Base-by-base conservation (phyloP, 1,140 invertebrate species). In the Pachypeltis micranthus region DNA sequence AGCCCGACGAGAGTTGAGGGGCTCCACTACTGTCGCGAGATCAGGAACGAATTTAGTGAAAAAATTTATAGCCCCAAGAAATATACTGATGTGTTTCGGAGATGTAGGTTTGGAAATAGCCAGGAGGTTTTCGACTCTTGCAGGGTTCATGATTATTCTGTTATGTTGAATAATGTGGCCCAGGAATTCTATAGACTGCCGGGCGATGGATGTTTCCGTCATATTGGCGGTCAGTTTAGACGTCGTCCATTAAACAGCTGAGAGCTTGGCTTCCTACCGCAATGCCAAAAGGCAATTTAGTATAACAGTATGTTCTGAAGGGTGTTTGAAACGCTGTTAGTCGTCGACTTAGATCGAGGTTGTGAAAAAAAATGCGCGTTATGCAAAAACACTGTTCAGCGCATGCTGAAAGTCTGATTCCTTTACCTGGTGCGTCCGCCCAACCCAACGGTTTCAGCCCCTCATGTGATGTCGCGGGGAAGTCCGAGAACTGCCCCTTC, bases 211-310 rank as follows among this genome's bases (percentile, higher is more conserved):
- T 2, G 39, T 39, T 63, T 67, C 64, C 1, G 47, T 61, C n/a
- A 19, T 3, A n/a, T 67, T 66, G 26, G 69, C 28, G 10, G 68
- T 69, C 1, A 69, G 25, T 1, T 55, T 60, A 16, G 66, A 71
- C 60, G 25, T 63, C 57, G 27, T 72, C 70, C 59, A 75, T 70
- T 4, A 73, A 63, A 27, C 72, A 24, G 57, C 72, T 69, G 62
- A 75, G 74, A 2, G 69, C 71, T 51, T 51, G 27, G 24, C 76
- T 29, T 59, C 65, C 61, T 7, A 29, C 21, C 21, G 7, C 23
- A 3, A 57, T 14, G 21, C 55, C 55, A 57, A 57, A 57, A 29
- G 55, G 55, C 2, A 57, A 3, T 3, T 12, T 14, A 7, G 23
- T 23, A 23, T 57, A 57, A 12, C 21, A 3, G 12, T 12, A 57